Base-by-base conservation (phyloP, 2,113 vertebrate species). In the Dunckerocampus dactyliophorus region DNA sequence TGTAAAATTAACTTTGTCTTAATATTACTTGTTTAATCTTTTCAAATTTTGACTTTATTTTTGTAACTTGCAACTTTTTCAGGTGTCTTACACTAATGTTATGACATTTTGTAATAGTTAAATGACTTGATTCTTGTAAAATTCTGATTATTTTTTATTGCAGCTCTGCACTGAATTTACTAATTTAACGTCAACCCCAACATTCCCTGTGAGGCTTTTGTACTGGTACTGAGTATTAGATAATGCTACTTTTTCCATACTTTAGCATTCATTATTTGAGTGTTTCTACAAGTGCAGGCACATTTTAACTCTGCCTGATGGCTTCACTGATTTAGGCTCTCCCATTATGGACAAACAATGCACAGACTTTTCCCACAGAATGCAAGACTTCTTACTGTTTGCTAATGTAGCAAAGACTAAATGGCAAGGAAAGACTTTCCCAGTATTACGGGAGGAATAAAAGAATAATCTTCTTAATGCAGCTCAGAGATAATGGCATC, bases 381-480 rank as follows among this genome's bases (percentile, higher is more conserved):
- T 34, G 31, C 31, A 34, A 5, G 4, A 34, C 31, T 5, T 8
- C 31, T 34, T 34, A 34, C 31, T 47, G 8, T 42, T 50, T 59
- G 39, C 19, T 42, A 53, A 20, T 57, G 67, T 34, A 49, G 64
- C 58, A 58, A 20, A 65, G 69, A 17, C 53, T 49, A 80, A 43
- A 66, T 77, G 65, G 17, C 9, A 43, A 62, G 50, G 59, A 72
- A 81, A 74, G 37, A n/a, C 34, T 74, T 74, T 71, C 57, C 52
- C 47, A 54, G 71, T 81, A 53, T 75, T 81, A 68, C 52, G 47
- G 62, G 53, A 55, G 54, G 56, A 84, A 78, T 70, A 82, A 83
- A 83, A 47, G 63, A 77, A 69, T 83, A 77, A 86, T 76, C 71
- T 16, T 24, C 47, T 47, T 62, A 82, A 85, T 76, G 78, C 71